phyloP scores from a whole-genome alignment of 1,140 invertebrate species.

The Aphis craccivora region DNA sequence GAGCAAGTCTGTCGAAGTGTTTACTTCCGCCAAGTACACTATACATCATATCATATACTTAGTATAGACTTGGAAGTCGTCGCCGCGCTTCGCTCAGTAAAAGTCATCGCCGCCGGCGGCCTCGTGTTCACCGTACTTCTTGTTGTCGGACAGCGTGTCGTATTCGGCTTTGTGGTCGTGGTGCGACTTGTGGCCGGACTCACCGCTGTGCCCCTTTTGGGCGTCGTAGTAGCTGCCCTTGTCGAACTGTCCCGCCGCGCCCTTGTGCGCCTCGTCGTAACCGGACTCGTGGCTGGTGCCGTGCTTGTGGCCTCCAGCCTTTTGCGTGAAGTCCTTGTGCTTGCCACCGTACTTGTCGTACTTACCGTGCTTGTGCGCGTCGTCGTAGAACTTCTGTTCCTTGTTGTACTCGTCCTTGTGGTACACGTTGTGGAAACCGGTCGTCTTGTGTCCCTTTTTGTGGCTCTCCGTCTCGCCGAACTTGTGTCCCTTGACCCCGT shows the following conservation, averaged over 20 bases:
- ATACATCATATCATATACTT: too few relatives aligned
- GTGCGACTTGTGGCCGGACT: conserved; percentile 64
- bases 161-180: conserved; percentile 64
- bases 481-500: conserved; percentile 61
- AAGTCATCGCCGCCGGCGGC: conserved; percentile 15
- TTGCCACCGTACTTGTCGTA: conserved; percentile 68
- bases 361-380: conserved; percentile 71
- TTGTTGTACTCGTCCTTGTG: conserved; percentile 80
- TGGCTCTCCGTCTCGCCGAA: conserved; percentile 62
- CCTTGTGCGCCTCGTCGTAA: conserved; percentile 64
- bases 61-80: neutral
- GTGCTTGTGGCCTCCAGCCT: conserved; percentile 66
- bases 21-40: neutral
- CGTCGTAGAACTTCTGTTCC: conserved; percentile 76
- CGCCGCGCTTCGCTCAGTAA: neutral
- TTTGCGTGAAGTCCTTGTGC: conserved; percentile 66
- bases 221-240: conserved; percentile 65
- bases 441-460: conserved; percentile 75
- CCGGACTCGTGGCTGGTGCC: conserved; percentile 66
- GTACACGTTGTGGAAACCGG: conserved; percentile 76
- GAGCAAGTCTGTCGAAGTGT: neutral
- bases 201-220: conserved; percentile 65
- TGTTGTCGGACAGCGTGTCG: conserved; percentile 63
- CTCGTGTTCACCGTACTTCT: conserved; percentile 63
- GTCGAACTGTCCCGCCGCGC: conserved; percentile 65